Percentiles rank a stretch among this genome's conserved stretches.
Evolutionary conservation across 2,113 vertebrate species (phyloP).

Genomic region (Podiceps cristatus): DNA sequence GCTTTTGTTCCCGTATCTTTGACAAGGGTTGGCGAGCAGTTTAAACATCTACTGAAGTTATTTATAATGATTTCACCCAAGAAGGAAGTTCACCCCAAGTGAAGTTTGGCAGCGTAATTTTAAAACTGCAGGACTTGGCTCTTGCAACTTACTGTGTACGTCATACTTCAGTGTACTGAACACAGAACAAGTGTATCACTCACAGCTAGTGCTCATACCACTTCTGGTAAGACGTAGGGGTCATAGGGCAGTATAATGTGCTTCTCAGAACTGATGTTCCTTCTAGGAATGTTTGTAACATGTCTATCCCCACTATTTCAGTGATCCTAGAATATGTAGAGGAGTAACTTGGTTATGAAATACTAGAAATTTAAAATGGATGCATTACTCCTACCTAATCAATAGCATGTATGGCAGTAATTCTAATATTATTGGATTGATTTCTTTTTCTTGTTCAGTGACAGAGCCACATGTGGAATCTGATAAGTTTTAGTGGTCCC

Average conservation of each 20-base stretch:
- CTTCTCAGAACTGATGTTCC: neutral
- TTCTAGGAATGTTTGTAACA: neutral
- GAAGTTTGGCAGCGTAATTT: neutral
- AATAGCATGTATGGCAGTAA: neutral
- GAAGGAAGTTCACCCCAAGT: neutral
- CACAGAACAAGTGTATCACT: neutral
- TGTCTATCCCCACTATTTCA: neutral
- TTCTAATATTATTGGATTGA: neutral
- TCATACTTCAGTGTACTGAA: neutral
- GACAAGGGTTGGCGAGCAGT: neutral
- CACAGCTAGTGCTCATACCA: neutral
- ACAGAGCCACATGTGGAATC: neutral
- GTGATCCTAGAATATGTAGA: neutral
- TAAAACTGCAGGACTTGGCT: neutral
- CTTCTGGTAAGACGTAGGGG: rapidly evolving
- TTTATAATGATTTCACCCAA: neutral
- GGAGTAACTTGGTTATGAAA: neutral
- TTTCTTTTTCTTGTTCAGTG: neutral
- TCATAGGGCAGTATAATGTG: neutral
- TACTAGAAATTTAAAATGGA: neutral
- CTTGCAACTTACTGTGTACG: neutral
- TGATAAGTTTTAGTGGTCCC: neutral
- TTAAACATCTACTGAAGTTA: neutral
- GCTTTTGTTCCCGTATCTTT: neutral
- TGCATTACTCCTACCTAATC: neutral